Conservation (phyloP, 2,888 invertebrate genomes). For the Cremastinae sp. region DNA sequence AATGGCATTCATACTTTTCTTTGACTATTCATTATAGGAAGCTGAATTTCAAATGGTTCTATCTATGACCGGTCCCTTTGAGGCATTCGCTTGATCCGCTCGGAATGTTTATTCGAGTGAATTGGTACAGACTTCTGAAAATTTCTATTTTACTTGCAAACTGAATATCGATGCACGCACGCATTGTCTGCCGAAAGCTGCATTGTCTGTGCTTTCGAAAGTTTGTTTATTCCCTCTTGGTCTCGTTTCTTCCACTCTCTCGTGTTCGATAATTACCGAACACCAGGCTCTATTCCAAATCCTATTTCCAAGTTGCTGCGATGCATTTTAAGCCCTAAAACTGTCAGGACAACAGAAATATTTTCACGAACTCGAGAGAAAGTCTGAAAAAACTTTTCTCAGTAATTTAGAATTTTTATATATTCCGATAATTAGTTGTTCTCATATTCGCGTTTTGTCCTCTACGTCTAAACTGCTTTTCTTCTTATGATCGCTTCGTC, state of each 20-base stretch:
- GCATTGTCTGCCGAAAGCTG: conserved; percentile 34
- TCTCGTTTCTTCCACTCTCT: conserved; percentile 23
- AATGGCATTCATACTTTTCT: neutral
- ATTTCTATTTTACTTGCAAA: conserved; percentile 9
- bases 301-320: conserved; percentile 4
- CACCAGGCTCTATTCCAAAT: conserved; percentile 10
- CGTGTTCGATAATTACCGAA: conserved; percentile 12
- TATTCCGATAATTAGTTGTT: too few species aligned
- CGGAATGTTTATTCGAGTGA: conserved; percentile 16
- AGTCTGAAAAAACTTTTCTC: neutral
- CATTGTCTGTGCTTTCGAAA: conserved; percentile 45
- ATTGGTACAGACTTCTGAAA: neutral
- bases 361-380: neutral
- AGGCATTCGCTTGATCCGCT: conserved; percentile 17
- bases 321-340: conserved; percentile 14
- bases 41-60: neutral
- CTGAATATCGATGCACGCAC: conserved; percentile 28
- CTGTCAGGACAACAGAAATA: conserved; percentile 13
- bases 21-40: neutral
- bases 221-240: conserved; percentile 46
- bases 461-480: too few species aligned
- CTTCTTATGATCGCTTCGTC: neutral
- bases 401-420: neutral
- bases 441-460: too few species aligned
- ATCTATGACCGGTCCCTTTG: neutral